Conservation (phyloP, 2,888 invertebrate genomes). For the Calephelis perditalis region DNA sequence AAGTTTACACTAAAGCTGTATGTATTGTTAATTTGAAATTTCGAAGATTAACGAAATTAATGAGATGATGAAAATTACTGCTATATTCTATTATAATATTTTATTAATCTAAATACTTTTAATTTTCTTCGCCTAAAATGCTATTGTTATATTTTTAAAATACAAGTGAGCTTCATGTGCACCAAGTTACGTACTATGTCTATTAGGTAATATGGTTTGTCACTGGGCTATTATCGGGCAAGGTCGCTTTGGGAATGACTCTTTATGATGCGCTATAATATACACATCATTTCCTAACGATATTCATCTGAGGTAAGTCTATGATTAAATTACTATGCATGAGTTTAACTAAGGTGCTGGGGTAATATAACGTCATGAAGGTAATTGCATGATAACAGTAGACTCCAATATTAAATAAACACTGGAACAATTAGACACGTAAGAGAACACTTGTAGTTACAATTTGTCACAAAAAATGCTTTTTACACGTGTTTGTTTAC, state of each 20-base stretch:
- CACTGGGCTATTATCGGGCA: conserved; percentile 49
- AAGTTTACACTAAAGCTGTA: no score
- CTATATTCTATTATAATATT: no score
- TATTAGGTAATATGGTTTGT: conserved; percentile 28
- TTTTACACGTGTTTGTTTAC: conserved; percentile 49
- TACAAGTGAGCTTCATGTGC: conserved; percentile 46
- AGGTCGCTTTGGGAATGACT: conserved; percentile 54
- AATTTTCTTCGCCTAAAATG: background rate
- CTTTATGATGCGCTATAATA: conserved; percentile 49
- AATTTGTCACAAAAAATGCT: conserved; percentile 49
- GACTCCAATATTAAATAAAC: conserved; percentile 72
- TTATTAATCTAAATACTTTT: no score
- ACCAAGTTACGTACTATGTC: conserved; percentile 30
- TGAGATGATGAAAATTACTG: no score
- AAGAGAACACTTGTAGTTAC: conserved; percentile 47
- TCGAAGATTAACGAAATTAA: no score
- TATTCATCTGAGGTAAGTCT: conserved; percentile 61
- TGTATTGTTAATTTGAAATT: no score
- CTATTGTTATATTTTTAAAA: conserved; percentile 24
- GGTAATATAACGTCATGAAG: conserved; percentile 48
- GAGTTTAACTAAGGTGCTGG: conserved; percentile 56
- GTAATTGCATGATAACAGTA: conserved; percentile 62
- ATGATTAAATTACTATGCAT: conserved; percentile 47
- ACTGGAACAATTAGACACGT: conserved; percentile 29
- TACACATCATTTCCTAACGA: conserved; percentile 52